These are phyloP conservation scores for Peromyscus aztecus DNA, from an alignment of 2,797 vertebrate species.

Conservation along the genomic window DNA sequence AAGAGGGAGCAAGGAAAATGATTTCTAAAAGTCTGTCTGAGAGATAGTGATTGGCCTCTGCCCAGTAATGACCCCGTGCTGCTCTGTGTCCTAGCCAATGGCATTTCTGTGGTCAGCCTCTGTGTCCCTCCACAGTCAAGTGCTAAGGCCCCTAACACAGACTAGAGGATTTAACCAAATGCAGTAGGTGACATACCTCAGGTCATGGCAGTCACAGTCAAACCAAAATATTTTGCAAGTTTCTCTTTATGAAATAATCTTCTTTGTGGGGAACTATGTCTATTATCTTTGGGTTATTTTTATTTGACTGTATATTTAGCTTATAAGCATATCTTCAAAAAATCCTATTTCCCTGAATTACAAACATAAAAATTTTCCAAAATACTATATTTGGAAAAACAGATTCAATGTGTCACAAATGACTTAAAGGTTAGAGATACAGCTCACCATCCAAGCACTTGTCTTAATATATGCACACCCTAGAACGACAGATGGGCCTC, in stretches of 20 bases:
- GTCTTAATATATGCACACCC: neutral
- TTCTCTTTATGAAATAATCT: constrained; percentile 30
- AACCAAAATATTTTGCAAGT: neutral
- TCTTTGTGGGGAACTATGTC: neutral
- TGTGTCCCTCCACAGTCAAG: neutral
- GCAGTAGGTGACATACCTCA: neutral
- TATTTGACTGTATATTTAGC: neutral
- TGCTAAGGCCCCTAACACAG: neutral
- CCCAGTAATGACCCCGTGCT: constrained; percentile 91
- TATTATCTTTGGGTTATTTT: neutral
- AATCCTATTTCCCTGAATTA: constrained; percentile 33
- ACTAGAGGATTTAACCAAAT: neutral
- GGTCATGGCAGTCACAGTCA: neutral
- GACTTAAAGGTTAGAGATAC: neutral
- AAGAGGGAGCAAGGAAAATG: neutral
- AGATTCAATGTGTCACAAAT: constrained; percentile 2
- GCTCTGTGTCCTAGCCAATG: constrained; percentile 89
- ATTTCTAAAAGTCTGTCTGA: constrained; percentile 89
- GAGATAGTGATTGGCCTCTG: constrained; percentile 89
- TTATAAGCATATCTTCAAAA: constrained; percentile 52
- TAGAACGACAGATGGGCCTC: neutral
- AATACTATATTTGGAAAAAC: neutral
- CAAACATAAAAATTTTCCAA: neutral
- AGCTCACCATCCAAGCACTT: neutral
- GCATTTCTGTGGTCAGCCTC: neutral